Evolutionary conservation across 2,888 invertebrate species (phyloP), one percentile per base, ranked within the genome.

Genomic region (Drosophila robusta): DNA sequence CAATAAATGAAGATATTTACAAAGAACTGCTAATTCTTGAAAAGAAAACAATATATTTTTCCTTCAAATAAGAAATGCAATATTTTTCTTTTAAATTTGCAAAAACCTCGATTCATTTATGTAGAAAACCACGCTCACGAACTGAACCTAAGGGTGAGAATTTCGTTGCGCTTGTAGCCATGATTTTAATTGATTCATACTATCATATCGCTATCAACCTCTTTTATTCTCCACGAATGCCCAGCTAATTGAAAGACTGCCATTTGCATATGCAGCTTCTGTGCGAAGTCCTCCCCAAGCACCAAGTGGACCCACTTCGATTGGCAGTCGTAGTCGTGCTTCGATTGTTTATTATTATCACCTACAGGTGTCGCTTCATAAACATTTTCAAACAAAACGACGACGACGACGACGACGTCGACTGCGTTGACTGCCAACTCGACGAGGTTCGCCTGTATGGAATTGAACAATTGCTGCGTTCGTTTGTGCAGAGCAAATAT

Each of bases 261-360:
- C 56, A 56, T 67, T 49, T 49, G 5, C 44, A 56, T 50, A 24
- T 55, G 24, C 44, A 63, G 63, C 57, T 64, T 55, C 70, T 58
- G 54, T 49, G 51, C 56, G 11, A 36, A 39, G 49, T n/a, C 26
- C 45, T 29, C 46, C 6, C 24, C 34, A 42, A 46, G 26, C 34
- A 39, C 46, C 67, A 56, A 65, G 63, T 55, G 49, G 56, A 64
- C 36, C 41, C 63, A 49, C 74, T 68, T 87, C 85, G 85, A 87
- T 87, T 83, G 83, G 71, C 62, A 69, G 69, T 69, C 78, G 61
- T 64, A 67, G 84, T 70, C 68, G 66, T 85, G 80, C 80, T 68
- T 85, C 88, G 74, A 86, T 85, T 85, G 86, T 87, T 88, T 85
- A 86, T 86, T 86, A 85, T 88, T 83, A 85, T 85, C 88, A 85